Base-by-base conservation (phyloP, 2,888 invertebrate species). In the Sphecodes monilicornis region DNA sequence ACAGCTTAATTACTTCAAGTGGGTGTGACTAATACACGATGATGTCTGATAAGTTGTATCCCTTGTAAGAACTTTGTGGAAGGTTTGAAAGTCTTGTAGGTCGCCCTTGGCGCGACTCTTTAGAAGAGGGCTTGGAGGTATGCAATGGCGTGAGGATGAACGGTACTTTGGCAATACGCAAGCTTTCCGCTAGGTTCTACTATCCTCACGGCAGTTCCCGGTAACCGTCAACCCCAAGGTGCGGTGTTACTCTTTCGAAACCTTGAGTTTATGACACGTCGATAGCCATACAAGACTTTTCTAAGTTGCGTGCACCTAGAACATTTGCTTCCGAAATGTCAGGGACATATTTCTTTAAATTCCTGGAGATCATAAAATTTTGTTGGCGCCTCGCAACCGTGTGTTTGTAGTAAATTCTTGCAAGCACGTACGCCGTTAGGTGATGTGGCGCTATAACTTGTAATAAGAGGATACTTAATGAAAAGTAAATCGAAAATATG, bases 191-290 rank as follows among this genome's bases (percentile, higher is more conserved):
- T 4, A 1, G 66, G 66, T 66, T 36, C 32, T 11, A 1, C 66
- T 18, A 66, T 22, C 66, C 66, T 32, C 66, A 10, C 22, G 32
- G 66, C 22, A 66, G 36, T 36, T 18, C 66, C 36, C 3, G 36
- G 36, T 66, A 66, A 66, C 66, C 66, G 66, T 66, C 36, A 66
- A 66, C 36, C 10, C 36, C 22, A 66, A 60, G 36, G 8, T 66
- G 36, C 22, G 18, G 22, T 32, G 66, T 36, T 66, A 66, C 66
- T 66, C 26, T 36, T 39, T n/a, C 70, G 70, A 43, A 66, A 66
- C 66, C 66, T 66, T 66, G 32, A 36, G 66, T 66, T 66, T 66
- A 66, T 32, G 66, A 66, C 66, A 36, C 66, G 66, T 36, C 32
- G 36, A 66, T 66, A 36, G 66, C 32, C 66, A 66, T 66, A 66